phyloP scores from a whole-genome alignment of 2,797 vertebrate species.

The Furcifer pardalis region DNA sequence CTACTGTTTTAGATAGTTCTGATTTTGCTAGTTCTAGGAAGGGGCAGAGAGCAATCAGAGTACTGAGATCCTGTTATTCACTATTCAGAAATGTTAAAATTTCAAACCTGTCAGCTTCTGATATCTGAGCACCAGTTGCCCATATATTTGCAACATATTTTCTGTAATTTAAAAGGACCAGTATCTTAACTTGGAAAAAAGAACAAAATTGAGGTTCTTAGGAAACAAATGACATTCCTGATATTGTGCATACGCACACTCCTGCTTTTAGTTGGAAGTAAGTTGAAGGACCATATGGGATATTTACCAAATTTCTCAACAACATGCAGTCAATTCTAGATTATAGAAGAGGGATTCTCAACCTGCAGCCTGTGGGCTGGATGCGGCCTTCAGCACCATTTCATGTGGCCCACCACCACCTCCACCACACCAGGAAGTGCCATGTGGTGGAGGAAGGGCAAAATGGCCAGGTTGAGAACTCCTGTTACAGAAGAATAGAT shows the following conservation, averaged over 20 bases:
- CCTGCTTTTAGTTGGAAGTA: not conserved
- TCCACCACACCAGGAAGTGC: too few species aligned
- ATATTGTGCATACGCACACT: not conserved
- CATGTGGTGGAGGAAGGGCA: too few species aligned
- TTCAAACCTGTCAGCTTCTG: not conserved
- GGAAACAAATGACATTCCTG: not conserved
- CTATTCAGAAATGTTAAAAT: too few species aligned
- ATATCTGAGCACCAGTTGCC: not conserved
- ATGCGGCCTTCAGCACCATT: too few species aligned
- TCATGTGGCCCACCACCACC: too few species aligned
- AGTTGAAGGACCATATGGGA: not conserved
- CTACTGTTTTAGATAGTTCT: not conserved
- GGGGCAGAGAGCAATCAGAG: not conserved
- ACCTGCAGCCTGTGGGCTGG: too few species aligned
- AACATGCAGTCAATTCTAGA: conserved; percentile 1
- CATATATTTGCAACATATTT: not conserved
- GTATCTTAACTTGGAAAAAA: not conserved
- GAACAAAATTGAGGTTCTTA: not conserved
- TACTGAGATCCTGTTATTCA: not conserved
- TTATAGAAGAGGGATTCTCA: too few species aligned
- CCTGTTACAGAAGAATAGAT: not conserved
- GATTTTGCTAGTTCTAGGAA: not conserved
- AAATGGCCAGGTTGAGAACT: too few species aligned
- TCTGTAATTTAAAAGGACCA: not conserved
- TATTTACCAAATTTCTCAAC: not conserved